Evolutionary conservation across 2,888 invertebrate genomes (phyloP), one percentile per base, ranked within the genome.

Genomic region (Prosopocoilus inquinatus): DNA sequence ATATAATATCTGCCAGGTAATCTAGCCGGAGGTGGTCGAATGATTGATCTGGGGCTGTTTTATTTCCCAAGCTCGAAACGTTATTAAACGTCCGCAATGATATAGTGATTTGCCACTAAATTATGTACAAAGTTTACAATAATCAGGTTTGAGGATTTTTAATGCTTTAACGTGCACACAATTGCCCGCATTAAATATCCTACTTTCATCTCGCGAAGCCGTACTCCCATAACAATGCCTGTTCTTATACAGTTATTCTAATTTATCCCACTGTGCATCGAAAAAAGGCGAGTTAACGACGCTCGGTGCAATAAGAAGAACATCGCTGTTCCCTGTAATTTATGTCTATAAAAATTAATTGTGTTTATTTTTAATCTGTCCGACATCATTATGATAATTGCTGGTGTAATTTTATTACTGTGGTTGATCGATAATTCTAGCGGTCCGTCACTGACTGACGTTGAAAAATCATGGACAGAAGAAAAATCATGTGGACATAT

Each of bases 31-130:
- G 41, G 41, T 41, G 41, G 41, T 41, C 41, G 13, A 16, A 11
- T 41, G 41, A 41, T 11, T 41, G 41, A 41, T 41, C 41, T 41
- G 41, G 41, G 16, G 16, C 41, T 13, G 15, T 16, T 41, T 41
- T 13, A 16, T 41, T 41, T 41, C 41, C 12, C 41, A 11, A 9
- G 41, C 41, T 11, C 16, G 16, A 41, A 15, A 41, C 15, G 3
- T 13, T 41, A 41, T 41, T 41, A 41, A 41, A 41, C 41, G 41
- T 41, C 41, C 15, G 41, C 41, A 41, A 41, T 41, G 41, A 41
- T 41, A 41, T 41, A 41, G 41, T 11, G 41, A 41, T 41, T 41
- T 41, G 41, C 41, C 16, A 15, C 41, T 41, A 13, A 16, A 16
- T 15, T 41, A 15, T 16, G 41, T n/a, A 41, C 9, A 9, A 41